Evolutionary conservation across 2,888 invertebrate genomes (phyloP).

Genomic region (Lasioglossum calceatum): DNA sequence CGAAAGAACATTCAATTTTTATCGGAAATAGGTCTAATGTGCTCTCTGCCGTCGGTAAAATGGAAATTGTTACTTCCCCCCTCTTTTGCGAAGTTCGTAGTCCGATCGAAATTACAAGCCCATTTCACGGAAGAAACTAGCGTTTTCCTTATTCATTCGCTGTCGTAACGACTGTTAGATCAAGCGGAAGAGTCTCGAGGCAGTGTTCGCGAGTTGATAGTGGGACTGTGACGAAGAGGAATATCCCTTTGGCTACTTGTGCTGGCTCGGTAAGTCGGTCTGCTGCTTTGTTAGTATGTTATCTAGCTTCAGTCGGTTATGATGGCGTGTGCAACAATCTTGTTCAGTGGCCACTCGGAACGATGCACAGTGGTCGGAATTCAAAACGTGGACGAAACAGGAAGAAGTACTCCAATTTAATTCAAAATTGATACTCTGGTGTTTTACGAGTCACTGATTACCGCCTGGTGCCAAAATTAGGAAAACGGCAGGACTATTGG

Average conservation of each 20-base stretch:
- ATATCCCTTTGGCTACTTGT: background rate
- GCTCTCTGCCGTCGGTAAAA: background rate
- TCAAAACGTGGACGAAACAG: too few relatives aligned
- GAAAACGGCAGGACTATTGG: too few relatives aligned
- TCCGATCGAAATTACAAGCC: background rate
- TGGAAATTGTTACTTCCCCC: background rate
- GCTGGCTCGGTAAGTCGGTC: background rate
- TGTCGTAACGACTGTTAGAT: background rate
- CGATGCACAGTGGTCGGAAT: too few relatives aligned
- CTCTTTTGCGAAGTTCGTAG: background rate
- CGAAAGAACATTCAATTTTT: background rate
- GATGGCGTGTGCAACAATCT: too few relatives aligned
- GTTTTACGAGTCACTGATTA: too few relatives aligned
- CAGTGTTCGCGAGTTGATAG: background rate
- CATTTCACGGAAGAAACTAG: background rate
- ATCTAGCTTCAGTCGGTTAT: background rate
- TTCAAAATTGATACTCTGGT: too few relatives aligned
- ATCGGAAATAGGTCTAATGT: background rate
- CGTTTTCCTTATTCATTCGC: constrained; percentile 12
- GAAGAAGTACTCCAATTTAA: too few relatives aligned
- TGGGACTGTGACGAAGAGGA: background rate
- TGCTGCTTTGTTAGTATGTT: background rate
- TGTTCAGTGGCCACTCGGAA: too few relatives aligned
- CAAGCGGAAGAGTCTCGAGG: background rate
- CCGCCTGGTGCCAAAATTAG: too few relatives aligned